Evolutionary conservation across 2,113 vertebrate genomes (phyloP), one percentile per base, ranked within the genome.

Genomic region (Lasiurus cinereus): DNA sequence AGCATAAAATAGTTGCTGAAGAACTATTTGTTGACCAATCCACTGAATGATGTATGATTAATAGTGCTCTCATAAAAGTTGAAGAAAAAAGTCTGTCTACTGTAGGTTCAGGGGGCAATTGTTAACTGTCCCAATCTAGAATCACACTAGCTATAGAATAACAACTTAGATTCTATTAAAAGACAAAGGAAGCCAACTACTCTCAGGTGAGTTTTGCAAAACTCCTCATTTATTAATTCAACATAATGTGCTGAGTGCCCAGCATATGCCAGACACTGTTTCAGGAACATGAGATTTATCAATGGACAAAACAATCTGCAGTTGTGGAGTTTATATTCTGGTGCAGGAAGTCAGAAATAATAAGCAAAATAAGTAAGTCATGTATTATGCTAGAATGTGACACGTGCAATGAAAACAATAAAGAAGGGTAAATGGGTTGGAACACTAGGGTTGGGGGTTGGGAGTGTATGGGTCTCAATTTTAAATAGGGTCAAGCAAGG

Each of bases 151-250:
- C 39, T 56, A 27, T 1, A 15, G 64, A 87, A 83, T 11, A 91
- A 22, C 50, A 84, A 80, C 59, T 90, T 78, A 16, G 27, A 85
- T 62, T 67, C n/a, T 69, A 29, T 73, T 64, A 66, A 39, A 70
- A 90, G 36, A 67, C 70, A 31, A 72, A 27, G 52, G 36, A 80
- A 79, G 29, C 15, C 31, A 27, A 0, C 14, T 76, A 16, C 22
- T 39, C 1, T 50, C 29, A 52, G 39, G 8, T 29, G 50, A 56
- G 67, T 36, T 88, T 80, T 76, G 50, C 39, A 74, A 83, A 89
- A 46, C 27, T 85, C 31, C 70, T 94, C 78, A 39, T 73, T 90
- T 64, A 82, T 88, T 78, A 90, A 39, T 94, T 91, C 19, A 46
- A 43, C 21, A 10, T 33, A 43, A 54, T n/a, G 54, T 74, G 16